Evolutionary conservation across 2,888 invertebrate species (phyloP).

Genomic region (Lysandra bellargus): DNA sequence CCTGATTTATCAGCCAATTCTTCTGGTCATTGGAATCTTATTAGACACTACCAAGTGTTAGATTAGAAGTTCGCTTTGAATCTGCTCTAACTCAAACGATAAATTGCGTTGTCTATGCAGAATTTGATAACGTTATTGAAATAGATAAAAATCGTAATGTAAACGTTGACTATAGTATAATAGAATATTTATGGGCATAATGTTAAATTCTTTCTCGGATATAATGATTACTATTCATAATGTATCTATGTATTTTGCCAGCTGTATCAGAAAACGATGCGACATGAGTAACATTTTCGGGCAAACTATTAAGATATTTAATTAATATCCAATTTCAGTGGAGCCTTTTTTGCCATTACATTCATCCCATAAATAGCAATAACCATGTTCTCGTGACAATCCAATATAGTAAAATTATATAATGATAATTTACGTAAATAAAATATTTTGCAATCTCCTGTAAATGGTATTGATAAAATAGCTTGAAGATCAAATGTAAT

Average conservation of each 20-base stretch:
- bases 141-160: no score
- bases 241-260: background rate
- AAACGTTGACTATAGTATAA: no score
- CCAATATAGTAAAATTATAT: background rate
- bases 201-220: no score
- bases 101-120: no score
- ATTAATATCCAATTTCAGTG: background rate
- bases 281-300: conserved; percentile 8
- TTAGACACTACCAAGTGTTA: no score
- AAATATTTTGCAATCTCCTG: background rate
- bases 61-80: no score
- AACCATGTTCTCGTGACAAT: background rate
- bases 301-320: background rate
- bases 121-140: no score
- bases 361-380: background rate
- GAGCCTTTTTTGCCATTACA: conserved; percentile 11
- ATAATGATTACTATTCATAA: no score
- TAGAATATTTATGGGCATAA: background rate
- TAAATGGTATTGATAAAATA: background rate
- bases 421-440: background rate
- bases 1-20: no score
- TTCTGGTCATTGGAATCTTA: no score
- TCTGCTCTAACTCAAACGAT: no score
- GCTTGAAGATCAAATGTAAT: background rate
- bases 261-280: background rate